Evolutionary conservation across 2,888 invertebrate genomes (phyloP).

Genomic region (Acanthosepion pharaonis): DNA sequence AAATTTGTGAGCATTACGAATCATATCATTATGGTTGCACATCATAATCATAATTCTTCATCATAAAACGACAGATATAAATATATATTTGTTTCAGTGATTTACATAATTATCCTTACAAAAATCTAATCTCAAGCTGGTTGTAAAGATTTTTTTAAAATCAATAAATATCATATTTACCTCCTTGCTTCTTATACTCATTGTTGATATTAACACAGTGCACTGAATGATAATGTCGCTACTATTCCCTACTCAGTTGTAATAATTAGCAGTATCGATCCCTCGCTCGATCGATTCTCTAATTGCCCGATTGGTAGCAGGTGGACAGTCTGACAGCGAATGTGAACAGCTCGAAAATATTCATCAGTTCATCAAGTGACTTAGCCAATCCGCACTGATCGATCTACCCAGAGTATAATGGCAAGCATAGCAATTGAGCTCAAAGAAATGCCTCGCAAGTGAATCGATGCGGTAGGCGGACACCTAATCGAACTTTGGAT

Average conservation of each 20-base stretch:
- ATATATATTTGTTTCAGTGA: no score
- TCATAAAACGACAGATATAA: no score
- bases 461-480: not conserved
- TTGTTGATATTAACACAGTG: not conserved
- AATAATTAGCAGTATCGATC: not conserved
- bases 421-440: not conserved
- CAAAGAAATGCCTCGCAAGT: not conserved
- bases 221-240: not conserved
- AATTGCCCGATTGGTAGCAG: slow-evolving; percentile 21
- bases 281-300: not conserved
- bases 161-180: not conserved
- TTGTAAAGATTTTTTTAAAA: not conserved
- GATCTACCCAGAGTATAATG: not conserved
- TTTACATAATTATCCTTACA: no score
- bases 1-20: no score
- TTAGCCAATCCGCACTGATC: not conserved
- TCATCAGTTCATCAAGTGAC: not conserved
- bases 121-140: not conserved
- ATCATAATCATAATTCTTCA: no score
- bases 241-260: not conserved
- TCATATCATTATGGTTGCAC: no score
- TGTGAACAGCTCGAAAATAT: not conserved
- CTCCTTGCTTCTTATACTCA: not conserved
- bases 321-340: not conserved
- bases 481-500: not conserved